Base-by-base conservation (phyloP, 2,797 vertebrate genomes). In the Tinamus major region DNA sequence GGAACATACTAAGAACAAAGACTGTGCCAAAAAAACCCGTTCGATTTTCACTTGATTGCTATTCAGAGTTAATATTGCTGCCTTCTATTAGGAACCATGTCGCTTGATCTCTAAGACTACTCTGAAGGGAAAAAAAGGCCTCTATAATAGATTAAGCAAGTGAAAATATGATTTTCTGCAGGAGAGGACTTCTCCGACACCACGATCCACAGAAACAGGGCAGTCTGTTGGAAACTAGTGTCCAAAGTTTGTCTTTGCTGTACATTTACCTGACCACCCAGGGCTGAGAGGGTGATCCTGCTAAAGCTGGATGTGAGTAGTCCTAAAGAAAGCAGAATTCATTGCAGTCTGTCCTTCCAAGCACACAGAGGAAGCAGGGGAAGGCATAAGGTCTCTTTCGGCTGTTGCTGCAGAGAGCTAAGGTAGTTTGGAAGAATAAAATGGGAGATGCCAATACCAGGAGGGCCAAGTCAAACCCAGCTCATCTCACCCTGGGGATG, bases 121-220 rank as follows among this genome's bases (percentile, higher is more conserved):
- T 46, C 55, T 21, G n/a, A 14, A 35, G 42, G 42, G 17, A 37
- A 56, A 16, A 48, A 29, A 18, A 3, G 15, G 48, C 37, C 61
- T 17, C 39, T 27, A 27, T 63, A n/a, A 27, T 16, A 61, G 44
- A 26, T 24, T 24, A n/a, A 29, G 49, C 37, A 29, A 70, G 37
- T 31, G 13, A 21, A n/a, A 35, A 2, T 17, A 17, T 14, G 27
- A 12, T 33, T n/a, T 69, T 63, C 53, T 19, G 29, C 16, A 16
- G 8, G 29, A 31, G 3, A 35, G 2, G 2, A 1, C 18, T 12
- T 7, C 65, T n/a, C 31, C n/a, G 17, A 37, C 1, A 0, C 49
- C 4, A 1, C 5, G 35, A 55, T 37, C 31, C 46, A 31, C 1
- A 1, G 13, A 10, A 46, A 9, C 11, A 24, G 33, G 8, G 16